These are phyloP conservation scores for Picathartes gymnocephalus DNA, from an alignment of 2,113 vertebrate species.

Conservation along the genomic window DNA sequence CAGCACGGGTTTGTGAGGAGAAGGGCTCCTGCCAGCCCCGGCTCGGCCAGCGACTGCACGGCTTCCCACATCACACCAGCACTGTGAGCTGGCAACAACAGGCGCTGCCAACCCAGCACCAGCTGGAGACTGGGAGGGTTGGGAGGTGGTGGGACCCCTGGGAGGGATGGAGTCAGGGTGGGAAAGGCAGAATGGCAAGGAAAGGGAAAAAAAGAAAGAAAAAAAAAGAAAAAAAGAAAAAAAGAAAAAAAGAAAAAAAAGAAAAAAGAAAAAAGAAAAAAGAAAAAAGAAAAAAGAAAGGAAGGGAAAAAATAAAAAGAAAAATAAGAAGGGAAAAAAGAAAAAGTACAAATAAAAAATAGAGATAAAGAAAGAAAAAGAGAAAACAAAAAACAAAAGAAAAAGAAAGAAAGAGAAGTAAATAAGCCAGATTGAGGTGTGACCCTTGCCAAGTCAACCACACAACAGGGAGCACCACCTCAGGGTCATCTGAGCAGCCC, in stretches of 20 bases:
- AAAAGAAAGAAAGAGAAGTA: background rate
- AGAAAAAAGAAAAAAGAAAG: too few species aligned
- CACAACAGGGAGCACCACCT: background rate
- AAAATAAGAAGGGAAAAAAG: too few species aligned
- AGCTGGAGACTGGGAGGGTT: background rate
- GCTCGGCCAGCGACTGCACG: background rate
- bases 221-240: rapidly evolving
- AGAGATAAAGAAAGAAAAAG: too few species aligned
- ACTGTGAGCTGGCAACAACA: background rate
- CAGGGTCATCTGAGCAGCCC: background rate
- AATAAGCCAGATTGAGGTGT: background rate
- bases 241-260: rapidly evolving
- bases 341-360: background rate
- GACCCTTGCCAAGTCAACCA: background rate
- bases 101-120: background rate
- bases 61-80: background rate
- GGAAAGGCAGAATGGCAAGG: background rate
- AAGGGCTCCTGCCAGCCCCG: background rate
- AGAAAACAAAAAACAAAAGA: too few species aligned
- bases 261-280: rapidly evolving
- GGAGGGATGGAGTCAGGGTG: background rate
- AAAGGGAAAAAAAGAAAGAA: rapidly evolving
- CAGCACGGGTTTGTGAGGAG: background rate
- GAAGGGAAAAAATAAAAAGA: too few species aligned
- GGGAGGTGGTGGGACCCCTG: background rate